Conservation (phyloP, 2,888 invertebrate species). For the Phania funesta region DNA sequence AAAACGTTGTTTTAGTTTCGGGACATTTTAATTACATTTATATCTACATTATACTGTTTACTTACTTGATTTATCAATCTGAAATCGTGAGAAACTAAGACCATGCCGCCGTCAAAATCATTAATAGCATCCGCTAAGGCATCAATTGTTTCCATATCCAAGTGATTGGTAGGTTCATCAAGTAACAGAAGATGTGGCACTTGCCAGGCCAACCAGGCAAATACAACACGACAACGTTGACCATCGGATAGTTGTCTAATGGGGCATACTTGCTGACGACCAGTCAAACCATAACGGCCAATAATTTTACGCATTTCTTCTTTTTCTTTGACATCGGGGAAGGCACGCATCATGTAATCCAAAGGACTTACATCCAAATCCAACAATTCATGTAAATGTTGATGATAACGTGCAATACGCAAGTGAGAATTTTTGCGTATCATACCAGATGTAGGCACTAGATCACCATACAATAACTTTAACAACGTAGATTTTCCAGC, state of each 20-base stretch:
- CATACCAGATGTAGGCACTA: slow-evolving; percentile 97
- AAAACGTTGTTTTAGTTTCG: too few relatives aligned
- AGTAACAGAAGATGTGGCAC: slow-evolving; percentile 94
- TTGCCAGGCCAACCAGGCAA: slow-evolving; percentile 99
- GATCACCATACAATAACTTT: slow-evolving; percentile 96
- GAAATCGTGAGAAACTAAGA: slow-evolving; percentile 99
- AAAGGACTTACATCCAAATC: slow-evolving; percentile 97
- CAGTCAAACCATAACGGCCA: slow-evolving; percentile 98
- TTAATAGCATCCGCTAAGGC: slow-evolving; percentile 98
- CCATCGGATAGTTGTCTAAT: slow-evolving; percentile 92
- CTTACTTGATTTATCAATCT: slow-evolving; percentile 97
- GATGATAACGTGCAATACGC: slow-evolving; percentile 98
- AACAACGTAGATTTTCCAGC: slow-evolving; percentile 97
- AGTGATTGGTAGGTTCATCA: slow-evolving; percentile 93
- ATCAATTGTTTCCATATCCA: slow-evolving; percentile 99
- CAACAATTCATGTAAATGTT: slow-evolving; percentile 97
- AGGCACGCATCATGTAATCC: slow-evolving; percentile 98
- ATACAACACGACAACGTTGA: slow-evolving; percentile 98
- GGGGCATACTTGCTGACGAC: slow-evolving; percentile 91
- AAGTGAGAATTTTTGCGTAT: slow-evolving; percentile 99
- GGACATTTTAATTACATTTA: too few relatives aligned
- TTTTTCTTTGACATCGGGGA: slow-evolving; percentile 97
- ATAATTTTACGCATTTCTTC: slow-evolving; percentile 99
- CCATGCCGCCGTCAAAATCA: slow-evolving; percentile 99
- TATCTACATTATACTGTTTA: neutral